These are phyloP conservation scores for Homarus gammarus DNA, from an alignment of 2,888 invertebrate genomes.

Conservation along the genomic window DNA sequence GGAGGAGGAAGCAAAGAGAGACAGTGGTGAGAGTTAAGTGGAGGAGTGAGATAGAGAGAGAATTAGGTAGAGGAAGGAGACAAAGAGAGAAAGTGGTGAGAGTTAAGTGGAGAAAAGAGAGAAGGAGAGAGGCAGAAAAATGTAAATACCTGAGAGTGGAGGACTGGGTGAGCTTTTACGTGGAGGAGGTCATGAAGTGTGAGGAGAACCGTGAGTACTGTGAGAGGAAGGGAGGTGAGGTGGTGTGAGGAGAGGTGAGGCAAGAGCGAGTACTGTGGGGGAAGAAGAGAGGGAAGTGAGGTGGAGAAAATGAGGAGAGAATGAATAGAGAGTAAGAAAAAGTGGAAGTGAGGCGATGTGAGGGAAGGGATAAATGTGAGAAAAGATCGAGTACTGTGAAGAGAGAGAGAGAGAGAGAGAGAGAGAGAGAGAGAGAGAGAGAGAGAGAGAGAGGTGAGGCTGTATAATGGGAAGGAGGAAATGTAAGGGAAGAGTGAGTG, in stretches of 20 bases:
- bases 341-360: not conserved
- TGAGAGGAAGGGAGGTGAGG: too few relatives aligned
- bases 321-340: not conserved
- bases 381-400: not conserved
- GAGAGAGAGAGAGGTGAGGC: slow-evolving; percentile 19
- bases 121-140: too few relatives aligned
- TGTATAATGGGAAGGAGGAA: not conserved
- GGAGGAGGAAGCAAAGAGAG: not conserved
- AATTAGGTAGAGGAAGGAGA: not conserved
- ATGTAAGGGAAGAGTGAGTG: not conserved
- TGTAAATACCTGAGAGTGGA: too few relatives aligned
- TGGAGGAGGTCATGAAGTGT: too few relatives aligned
- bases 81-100: not conserved
- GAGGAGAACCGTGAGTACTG: too few relatives aligned
- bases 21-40: not conserved
- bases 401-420: slow-evolving; percentile 15
- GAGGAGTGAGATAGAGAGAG: not conserved
- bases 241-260: too few relatives aligned
- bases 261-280: too few relatives aligned
- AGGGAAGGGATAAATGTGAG: not conserved
- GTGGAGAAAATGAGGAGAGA: not conserved
- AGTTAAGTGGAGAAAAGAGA: not conserved
- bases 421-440: slow-evolving; percentile 32
- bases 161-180: too few relatives aligned
- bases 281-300: not conserved